Base-by-base conservation (phyloP, 2,113 vertebrate species). In the Sylvilagus bachmani region DNA sequence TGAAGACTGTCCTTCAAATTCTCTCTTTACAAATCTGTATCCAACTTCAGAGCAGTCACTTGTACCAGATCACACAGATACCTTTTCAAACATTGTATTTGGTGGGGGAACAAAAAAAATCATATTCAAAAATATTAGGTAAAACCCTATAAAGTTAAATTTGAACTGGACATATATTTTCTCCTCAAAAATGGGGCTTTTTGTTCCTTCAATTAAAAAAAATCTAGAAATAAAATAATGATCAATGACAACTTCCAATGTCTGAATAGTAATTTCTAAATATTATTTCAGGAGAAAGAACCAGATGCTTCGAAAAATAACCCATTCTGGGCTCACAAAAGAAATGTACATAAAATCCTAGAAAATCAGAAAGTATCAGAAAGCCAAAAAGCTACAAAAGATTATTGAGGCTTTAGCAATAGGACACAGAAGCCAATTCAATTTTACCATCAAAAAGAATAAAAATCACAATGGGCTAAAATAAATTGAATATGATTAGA, bases 1-100 rank as follows among this genome's bases (percentile, higher is more conserved):
- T 4, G 4, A 90, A 95, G 58, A 84, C 69, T 90, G 27, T 51
- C 74, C 55, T 92, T 93, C 74, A 78, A 27, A 91, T 69, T 89
- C 83, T 77, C n/a, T 38, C 62, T 86, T 95, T 61, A 82, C 61
- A 94, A 83, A 94, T 13, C 70, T 55, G 27, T 66, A 44, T 73
- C 66, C 71, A 86, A 91, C n/a, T 88, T 93, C 51, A 84, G 27
- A 91, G 51, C 5, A 86, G 25, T 53, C 70, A 25, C 86, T 96
- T 92, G 3, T 87, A 38, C 29, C 67, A 70, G 27, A 85, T 85
- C 44, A 83, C 36, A 75, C 2, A n/a, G 36, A 38, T n/a, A 89
- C 66, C n/a, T 74, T 22, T 92, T 85, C 69, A 88, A 94, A 86
- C 74, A 92, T 51, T 58, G 27, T 62, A 58, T 82, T 78, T 33